Evolutionary conservation across 2,113 vertebrate species (phyloP), one percentile per base, ranked within the genome.

Genomic region (Ctenodactylus gundi): DNA sequence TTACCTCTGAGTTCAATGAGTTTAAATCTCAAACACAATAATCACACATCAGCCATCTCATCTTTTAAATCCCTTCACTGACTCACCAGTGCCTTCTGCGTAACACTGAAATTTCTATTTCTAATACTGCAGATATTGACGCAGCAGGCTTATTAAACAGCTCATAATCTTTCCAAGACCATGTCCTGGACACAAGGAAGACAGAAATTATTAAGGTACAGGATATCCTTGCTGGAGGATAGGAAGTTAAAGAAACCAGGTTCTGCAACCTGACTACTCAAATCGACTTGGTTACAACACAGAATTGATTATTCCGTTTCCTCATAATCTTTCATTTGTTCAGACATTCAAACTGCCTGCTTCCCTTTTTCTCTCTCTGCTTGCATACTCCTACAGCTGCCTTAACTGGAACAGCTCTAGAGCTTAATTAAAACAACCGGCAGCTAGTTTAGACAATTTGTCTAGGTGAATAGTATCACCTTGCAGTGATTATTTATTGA

Each of bases 391-490:
- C 53, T 81, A 84, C 12, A 62, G 36, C 39, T 76, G 1, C 39
- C 80, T 86, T 94, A 91, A 94, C 64, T 96, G 36, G 44, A 93
- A 81, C 53, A 91, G 49, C 51, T 80, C 78, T 91, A 49, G 58
- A 96, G 82, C 70, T 64, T 95, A 96, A 96, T 96, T 96, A 93
- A 91, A 93, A 89, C 31, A 94, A 77, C 91, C 15, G 92, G 23
- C n/a, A 85, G 76, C 83, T 76, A 41, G 39, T 91, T 97, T 91
- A 83, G 55, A 67, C 51, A 76, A 60, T 93, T 95, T 94, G 70
- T 95, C 53, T 39, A 87, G 70, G 68, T 96, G 87, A 96, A 91
- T 91, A 92, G 82, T 53, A 57, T 64, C 93, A 96, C 64, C 89
- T 91, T 80, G 31, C 57, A 53, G 57, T 94, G 64, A 95, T 89